Conservation (phyloP, 2,797 vertebrate species). For the Mormyrops attenuatus region DNA sequence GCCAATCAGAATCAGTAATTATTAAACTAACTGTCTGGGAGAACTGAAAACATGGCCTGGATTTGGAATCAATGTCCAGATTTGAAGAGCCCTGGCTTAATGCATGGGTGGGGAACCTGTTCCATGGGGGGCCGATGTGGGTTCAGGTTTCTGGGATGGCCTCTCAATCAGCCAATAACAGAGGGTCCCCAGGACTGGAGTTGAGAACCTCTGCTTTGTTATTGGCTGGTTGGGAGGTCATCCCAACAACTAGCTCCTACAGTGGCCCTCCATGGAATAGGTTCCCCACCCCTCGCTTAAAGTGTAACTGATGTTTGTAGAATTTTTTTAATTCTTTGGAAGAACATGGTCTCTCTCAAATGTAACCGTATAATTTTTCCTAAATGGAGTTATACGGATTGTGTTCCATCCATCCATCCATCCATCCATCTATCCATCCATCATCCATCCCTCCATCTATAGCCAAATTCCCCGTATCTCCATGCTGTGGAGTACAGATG, state of each 20-base stretch:
- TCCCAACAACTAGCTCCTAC: neutral
- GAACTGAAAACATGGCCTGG: neutral
- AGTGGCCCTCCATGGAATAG: neutral
- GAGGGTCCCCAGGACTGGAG: neutral
- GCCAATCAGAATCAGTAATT: neutral
- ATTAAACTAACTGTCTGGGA: neutral
- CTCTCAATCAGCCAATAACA: neutral
- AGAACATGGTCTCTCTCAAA: neutral
- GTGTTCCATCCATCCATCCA: neutral
- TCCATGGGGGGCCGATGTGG: neutral
- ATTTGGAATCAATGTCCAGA: neutral
- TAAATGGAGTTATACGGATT: neutral
- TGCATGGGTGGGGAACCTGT: neutral
- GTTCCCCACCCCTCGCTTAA: neutral
- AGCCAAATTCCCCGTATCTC: neutral
- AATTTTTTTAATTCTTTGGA: neutral
- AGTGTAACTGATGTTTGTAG: neutral
- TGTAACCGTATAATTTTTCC: neutral
- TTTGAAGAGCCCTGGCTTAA: neutral
- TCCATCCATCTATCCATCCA: neutral
- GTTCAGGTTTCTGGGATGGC: neutral
- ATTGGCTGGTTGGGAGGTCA: neutral
- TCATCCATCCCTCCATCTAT: neutral
- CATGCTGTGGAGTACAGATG: neutral
- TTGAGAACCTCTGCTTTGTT: neutral